Base-by-base conservation (phyloP, 2,113 vertebrate genomes). In the Paracanthobrama guichenoti region DNA sequence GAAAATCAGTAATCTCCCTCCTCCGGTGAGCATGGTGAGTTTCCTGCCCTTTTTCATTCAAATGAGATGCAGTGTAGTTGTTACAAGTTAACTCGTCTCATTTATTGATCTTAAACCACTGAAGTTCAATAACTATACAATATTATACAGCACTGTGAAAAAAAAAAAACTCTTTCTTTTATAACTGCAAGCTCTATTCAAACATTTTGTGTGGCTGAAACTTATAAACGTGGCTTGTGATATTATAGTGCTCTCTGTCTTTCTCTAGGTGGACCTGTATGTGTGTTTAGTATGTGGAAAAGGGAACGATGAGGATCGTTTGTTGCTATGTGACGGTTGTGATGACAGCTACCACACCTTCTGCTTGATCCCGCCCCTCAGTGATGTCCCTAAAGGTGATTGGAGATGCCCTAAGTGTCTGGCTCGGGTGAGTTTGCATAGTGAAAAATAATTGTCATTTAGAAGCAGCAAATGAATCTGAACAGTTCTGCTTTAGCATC, bases 321-420 rank as follows among this genome's bases (percentile, higher is more conserved):
- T 99, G 76, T 95, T 99, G 81, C 88, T 99, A 78, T 99, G 98
- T 72, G 98, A 99, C 0, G 98, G 98, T 81, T 99, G 98, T 89
- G 98, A 99, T 39, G 98, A 98, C 91, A 99, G 98, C 90, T 99
- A 99, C 92, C 98, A 99, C 87, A 99, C 98, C 20, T 99, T 98
- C 84, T 99, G 98, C 88, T 93, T 99, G 86, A 95, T 99, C 87
- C 98, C 98, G 7, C 95, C 97, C 1, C 96, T 99, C 60, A 93
- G 95, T 0, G 97, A 98, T 44, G 96, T 99, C 72, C 98, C 98
- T 81, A 98, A 95, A 88, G 98, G 98, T 87, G 98, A 99, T 90
- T 99, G 98, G 98, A 94, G 98, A 88, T 99, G 98, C 89, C 98
- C 98, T 86, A 98, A 97, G 90, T 99, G 98, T 93, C 90, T 99